Percentiles rank a stretch among this genome's conserved stretches.
phyloP scores from a whole-genome alignment of 2,113 vertebrate genomes.

The Anoura caudifer region DNA sequence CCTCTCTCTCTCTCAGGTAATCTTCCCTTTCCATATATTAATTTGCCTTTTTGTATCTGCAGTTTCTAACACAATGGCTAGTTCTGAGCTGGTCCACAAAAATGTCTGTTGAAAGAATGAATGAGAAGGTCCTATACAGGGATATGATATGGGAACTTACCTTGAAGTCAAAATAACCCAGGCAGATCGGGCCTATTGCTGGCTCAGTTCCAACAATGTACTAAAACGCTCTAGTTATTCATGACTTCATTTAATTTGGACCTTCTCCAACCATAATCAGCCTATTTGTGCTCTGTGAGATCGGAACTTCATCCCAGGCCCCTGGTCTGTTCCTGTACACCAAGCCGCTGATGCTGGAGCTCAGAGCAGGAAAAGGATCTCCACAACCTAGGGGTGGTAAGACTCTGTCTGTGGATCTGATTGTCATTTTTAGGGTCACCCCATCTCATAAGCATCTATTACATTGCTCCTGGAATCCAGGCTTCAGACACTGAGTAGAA shows the following conservation, averaged over 20 bases:
- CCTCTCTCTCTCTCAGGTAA: neutral
- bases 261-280: neutral
- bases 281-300: neutral
- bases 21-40: neutral
- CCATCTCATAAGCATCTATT: neutral
- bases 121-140: neutral
- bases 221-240: neutral
- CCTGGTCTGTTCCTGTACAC: neutral
- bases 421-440: neutral
- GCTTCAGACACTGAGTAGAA: neutral
- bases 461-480: neutral
- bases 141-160: neutral
- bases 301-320: neutral
- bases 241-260: neutral
- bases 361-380: neutral
- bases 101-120: neutral
- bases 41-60: neutral
- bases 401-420: neutral
- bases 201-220: neutral
- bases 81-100: neutral
- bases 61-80: neutral
- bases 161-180: constrained; percentile 3
- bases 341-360: neutral
- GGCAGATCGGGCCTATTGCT: neutral
- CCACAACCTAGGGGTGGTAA: neutral